Base-by-base conservation (phyloP, 2,888 invertebrate genomes). In the Cremastobaeus sp. region DNA sequence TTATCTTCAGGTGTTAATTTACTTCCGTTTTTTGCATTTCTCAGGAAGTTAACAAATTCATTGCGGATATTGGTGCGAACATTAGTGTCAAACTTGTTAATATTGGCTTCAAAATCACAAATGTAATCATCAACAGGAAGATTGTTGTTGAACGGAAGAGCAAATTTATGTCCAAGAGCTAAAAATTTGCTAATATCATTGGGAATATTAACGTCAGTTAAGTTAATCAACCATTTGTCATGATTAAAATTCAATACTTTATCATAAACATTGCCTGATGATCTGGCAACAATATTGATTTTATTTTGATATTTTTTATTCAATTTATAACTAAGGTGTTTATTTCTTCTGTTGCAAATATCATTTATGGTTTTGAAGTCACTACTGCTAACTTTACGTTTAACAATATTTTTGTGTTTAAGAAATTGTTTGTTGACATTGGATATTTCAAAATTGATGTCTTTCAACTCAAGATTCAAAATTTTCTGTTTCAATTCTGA, bases 121-220 rank as follows among this genome's bases (percentile, higher is more conserved):
- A 54, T 9, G 18, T 8, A 54, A 0, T 54, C 41, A 8, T 54
- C 41, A 5, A 54, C 8, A 1, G 54, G 54, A 18, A 54, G n/a
- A 9, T 54, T 54, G 9, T 28, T 30, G 11, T 54, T 41, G 9
- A 41, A 41, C 39, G 28, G n/a, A n/a, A n/a, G n/a, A n/a, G n/a
- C n/a, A n/a, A n/a, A n/a, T n/a, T n/a, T n/a, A n/a, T n/a, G n/a
- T n/a, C n/a, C n/a, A n/a, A n/a, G n/a, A n/a, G n/a, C n/a, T n/a
- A n/a, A n/a, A n/a, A n/a, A n/a, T n/a, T 41, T 54, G 12, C 4
- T 12, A 12, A 54, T 41, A 20, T 54, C 41, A 9, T 4, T 1
- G 0, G 54, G 54, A 30, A 54, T 12, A 9, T 39, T 4, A 8
- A 54, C 12, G 0, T 54, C 9, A 3, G 54, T 30, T 11, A 54